phyloP scores from a whole-genome alignment of 92 coral and sea anemone species.

The Palythoa caribaeorum region DNA sequence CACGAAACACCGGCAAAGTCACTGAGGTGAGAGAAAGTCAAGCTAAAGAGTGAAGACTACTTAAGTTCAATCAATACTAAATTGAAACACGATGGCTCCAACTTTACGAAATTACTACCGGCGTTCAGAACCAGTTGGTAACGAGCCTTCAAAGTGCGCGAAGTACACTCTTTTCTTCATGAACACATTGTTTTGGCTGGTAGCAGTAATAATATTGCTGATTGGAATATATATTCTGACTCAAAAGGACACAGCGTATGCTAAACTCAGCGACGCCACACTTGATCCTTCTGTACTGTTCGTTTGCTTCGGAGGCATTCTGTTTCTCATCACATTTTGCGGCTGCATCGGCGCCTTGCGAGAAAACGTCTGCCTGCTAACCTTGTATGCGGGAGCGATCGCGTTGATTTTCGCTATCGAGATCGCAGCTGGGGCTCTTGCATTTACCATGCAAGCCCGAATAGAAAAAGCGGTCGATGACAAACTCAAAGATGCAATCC shows the following conservation, averaged over 20 bases:
- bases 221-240: conserved; percentile 77
- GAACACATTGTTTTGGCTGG: conserved; percentile 84
- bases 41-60: background rate
- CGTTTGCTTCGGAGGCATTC: conserved; percentile 69
- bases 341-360: conserved; percentile 95
- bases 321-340: conserved; percentile 87
- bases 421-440: conserved; percentile 66
- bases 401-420: conserved; percentile 67
- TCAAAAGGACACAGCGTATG: conserved; percentile 74
- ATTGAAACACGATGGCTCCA: conserved; percentile 27
- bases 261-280: conserved; percentile 70
- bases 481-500: conserved; percentile 83
- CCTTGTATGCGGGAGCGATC: conserved; percentile 63
- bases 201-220: conserved; percentile 71
- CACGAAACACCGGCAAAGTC: background rate
- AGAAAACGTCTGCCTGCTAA: conserved; percentile 87
- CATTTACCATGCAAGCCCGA: conserved; percentile 66
- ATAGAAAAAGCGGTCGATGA: conserved; percentile 74
- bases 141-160: conserved; percentile 70
- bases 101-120: conserved; percentile 33
- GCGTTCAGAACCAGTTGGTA: conserved; percentile 58
- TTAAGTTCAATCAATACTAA: background rate
- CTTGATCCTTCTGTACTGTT: conserved; percentile 83
- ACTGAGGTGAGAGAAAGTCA: background rate
- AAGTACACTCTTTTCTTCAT: conserved; percentile 85